phyloP scores from a whole-genome alignment of 2,113 vertebrate genomes.

The Aix galericulata region DNA sequence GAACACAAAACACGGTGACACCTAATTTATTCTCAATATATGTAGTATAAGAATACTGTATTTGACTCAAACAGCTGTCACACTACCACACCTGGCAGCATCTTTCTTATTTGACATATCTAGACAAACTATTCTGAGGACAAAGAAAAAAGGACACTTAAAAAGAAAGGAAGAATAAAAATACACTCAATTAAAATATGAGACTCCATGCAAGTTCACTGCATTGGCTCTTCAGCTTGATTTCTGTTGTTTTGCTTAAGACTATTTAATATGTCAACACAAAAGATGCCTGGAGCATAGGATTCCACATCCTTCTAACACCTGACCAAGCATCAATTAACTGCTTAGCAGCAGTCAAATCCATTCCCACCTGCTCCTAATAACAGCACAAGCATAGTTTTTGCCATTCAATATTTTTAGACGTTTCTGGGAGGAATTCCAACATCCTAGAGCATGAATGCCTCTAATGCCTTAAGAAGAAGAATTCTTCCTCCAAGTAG shows the following conservation, averaged over 20 bases:
- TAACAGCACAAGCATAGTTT: rapidly evolving
- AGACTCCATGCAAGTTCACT: rapidly evolving
- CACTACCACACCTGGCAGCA: background rate
- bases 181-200: background rate
- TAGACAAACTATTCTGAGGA: background rate
- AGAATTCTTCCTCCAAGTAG: background rate
- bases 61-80: background rate
- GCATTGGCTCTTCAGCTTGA: background rate
- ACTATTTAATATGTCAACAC: background rate
- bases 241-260: background rate
- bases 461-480: background rate
- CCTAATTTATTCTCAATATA: background rate
- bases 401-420: background rate
- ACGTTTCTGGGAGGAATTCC: background rate
- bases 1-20: background rate
- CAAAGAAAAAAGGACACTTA: background rate
- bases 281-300: background rate
- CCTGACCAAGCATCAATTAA: background rate
- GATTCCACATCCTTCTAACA: background rate
- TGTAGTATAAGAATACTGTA: background rate
- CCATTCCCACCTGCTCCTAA: background rate
- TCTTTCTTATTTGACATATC: background rate
- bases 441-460: background rate
- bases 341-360: background rate
- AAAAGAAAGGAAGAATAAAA: background rate